Evolutionary conservation across 2,797 vertebrate genomes (phyloP).

Genomic region (Okamejei kenojei): DNA sequence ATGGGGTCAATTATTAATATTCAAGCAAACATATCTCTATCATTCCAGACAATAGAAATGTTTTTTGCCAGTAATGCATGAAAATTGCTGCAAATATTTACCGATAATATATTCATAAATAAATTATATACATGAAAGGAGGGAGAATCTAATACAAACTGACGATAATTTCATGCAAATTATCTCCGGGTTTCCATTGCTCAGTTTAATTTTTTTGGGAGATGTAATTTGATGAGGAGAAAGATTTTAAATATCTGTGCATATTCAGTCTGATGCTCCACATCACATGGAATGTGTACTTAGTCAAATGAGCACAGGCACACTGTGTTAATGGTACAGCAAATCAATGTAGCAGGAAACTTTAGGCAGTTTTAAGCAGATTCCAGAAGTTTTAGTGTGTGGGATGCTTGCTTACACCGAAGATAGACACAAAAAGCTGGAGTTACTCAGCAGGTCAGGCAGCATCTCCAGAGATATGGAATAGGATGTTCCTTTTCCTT

Average conservation of each 20-base stretch:
- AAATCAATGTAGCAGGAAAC: background rate
- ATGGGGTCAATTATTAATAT: conserved; percentile 27
- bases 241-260: background rate
- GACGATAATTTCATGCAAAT: background rate
- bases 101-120: background rate
- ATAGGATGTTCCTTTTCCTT: too few species aligned
- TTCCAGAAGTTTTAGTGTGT: too few species aligned
- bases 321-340: too few species aligned
- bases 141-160: background rate
- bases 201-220: background rate
- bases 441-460: too few species aligned
- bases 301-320: background rate
- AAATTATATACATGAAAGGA: background rate
- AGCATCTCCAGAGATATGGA: too few species aligned
- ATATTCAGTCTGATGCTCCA: background rate
- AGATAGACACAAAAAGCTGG: too few species aligned
- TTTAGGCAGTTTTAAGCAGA: background rate
- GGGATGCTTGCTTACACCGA: background rate
- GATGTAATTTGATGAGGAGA: background rate
- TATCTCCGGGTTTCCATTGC: background rate
- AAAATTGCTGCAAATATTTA: background rate
- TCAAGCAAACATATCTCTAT: background rate
- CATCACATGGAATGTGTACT: background rate
- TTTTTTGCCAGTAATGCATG: background rate
- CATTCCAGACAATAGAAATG: background rate